Percentiles rank a stretch among this genome's conserved stretches.
phyloP scores from a whole-genome alignment of 1,140 invertebrate genomes.

The Dendroctonus ponderosae region DNA sequence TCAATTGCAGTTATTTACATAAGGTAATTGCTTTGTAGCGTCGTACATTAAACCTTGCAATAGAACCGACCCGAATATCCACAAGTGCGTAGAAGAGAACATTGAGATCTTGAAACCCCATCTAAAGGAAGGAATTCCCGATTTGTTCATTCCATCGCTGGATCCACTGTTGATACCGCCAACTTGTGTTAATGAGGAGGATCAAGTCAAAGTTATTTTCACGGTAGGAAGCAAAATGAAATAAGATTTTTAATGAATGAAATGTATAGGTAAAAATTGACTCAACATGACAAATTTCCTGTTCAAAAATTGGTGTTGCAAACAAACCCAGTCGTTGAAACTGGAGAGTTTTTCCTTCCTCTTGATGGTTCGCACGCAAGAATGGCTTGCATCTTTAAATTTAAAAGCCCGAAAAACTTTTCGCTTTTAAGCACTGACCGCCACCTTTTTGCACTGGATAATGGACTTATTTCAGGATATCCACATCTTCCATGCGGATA shows the following conservation, averaged over 20 bases:
- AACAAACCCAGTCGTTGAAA: no score
- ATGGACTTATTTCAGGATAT: not conserved
- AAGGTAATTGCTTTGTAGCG: slow-evolving; percentile 7
- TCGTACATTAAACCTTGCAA: slow-evolving; percentile 24
- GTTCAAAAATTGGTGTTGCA: no score
- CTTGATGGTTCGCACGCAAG: not conserved
- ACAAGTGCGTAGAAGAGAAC: slow-evolving; percentile 25
- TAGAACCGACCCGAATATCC: slow-evolving; percentile 20
- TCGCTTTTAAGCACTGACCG: not conserved
- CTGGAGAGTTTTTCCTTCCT: not conserved
- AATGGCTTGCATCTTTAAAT: not conserved
- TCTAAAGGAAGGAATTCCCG: slow-evolving; percentile 21
- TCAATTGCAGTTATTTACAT: no score
- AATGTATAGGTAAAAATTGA: no score
- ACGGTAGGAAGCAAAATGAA: slow-evolving; percentile 9
- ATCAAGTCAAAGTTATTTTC: slow-evolving; percentile 30
- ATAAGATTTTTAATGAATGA: no score
- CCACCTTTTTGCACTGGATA: not conserved
- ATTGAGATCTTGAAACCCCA: slow-evolving; percentile 18
- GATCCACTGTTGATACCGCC: slow-evolving; percentile 25
- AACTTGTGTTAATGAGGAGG: slow-evolving; percentile 28
- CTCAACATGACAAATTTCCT: no score
- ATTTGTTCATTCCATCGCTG: slow-evolving; percentile 18
- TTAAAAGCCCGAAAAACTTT: not conserved
- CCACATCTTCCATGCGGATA: not conserved